These are phyloP conservation scores for Cephus nigrinus DNA, from an alignment of 2,888 invertebrate genomes.

Conservation along the genomic window DNA sequence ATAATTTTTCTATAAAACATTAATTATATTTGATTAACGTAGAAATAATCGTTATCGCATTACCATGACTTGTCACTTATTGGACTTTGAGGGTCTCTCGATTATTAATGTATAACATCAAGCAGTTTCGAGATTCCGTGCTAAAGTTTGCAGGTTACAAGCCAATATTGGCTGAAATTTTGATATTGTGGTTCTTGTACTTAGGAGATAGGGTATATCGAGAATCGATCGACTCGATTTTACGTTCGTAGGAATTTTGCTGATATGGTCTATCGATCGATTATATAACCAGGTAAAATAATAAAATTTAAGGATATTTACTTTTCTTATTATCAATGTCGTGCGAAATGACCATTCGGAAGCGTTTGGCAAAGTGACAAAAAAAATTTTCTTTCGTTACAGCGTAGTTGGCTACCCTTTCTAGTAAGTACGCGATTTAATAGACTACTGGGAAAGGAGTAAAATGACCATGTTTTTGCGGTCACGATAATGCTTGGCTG, in stretches of 20 bases:
- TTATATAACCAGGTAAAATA: neutral
- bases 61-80: neutral
- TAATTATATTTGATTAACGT: neutral
- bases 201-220: neutral
- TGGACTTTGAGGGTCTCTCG: neutral
- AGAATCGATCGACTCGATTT: neutral
- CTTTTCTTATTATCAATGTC: neutral
- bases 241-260: neutral
- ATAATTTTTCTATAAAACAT: neutral
- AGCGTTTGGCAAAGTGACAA: neutral
- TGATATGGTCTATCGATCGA: neutral
- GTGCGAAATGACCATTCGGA: neutral
- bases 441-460: neutral
- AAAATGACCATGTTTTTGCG: neutral
- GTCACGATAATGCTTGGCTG: neutral
- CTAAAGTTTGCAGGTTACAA: neutral
- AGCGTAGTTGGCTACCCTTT: neutral
- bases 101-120: neutral
- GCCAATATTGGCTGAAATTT: neutral
- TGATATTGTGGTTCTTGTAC: neutral
- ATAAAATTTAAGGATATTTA: neutral
- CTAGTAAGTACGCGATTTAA: neutral
- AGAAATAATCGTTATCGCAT: neutral
- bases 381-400: neutral
- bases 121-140: neutral